phyloP scores from a whole-genome alignment of 2,888 invertebrate species.

The Polia nebulosa region DNA sequence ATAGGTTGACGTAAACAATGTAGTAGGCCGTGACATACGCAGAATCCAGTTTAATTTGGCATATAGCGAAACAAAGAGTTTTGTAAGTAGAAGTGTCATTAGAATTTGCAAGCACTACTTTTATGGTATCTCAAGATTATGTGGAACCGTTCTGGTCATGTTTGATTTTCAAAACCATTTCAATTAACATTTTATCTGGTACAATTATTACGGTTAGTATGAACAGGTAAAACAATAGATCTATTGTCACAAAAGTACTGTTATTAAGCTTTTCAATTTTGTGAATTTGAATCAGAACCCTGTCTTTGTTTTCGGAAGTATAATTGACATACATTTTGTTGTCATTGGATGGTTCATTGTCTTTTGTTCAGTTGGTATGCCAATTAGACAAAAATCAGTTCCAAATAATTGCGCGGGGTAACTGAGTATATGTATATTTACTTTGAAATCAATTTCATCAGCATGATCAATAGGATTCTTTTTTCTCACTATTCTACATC shows the following conservation, averaged over 20 bases:
- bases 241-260: conserved; percentile 50
- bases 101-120: neutral
- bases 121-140: neutral
- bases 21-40: conserved; percentile 9
- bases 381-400: neutral
- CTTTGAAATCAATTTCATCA: neutral
- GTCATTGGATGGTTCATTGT: neutral
- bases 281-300: conserved; percentile 22
- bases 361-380: conserved; percentile 8
- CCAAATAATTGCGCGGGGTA: neutral
- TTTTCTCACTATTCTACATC: neutral
- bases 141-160: conserved; percentile 21
- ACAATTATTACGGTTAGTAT: conserved; percentile 43
- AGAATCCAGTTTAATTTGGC: conserved; percentile 5
- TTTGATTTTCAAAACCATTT: conserved; percentile 7
- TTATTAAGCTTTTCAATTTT: conserved; percentile 42
- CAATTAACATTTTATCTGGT: conserved; percentile 12
- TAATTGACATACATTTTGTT: conserved; percentile 25
- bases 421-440: neutral
- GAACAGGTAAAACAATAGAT: conserved; percentile 44
- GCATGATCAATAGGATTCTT: neutral
- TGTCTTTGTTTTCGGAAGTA: conserved; percentile 33
- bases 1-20: conserved; percentile 37
- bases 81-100: neutral
- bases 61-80: neutral